Base-by-base conservation (phyloP, 2,888 invertebrate genomes). In the Mystacides longicornis region DNA sequence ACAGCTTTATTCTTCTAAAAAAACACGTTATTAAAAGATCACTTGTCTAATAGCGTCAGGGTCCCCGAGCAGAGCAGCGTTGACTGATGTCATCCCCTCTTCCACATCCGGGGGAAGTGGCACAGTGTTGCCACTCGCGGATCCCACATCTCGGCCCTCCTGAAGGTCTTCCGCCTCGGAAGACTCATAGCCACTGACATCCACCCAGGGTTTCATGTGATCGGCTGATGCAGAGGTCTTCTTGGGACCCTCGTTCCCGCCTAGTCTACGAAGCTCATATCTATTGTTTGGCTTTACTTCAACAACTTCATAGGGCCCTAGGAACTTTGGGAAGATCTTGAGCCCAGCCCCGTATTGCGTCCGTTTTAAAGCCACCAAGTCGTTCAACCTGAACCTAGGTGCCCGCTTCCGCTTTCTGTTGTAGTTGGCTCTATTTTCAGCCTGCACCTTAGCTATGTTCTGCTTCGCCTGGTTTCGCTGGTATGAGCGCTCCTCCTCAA, bases 301-400 rank as follows among this genome's bases (percentile, higher is more conserved):
- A 23, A 55, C 54, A 18, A 68, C 56, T 21, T 60, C 55, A 53
- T 69, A 68, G n/a, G 68, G 67, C 1, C 69, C 70, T n/a, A 70
- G 54, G 54, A 62, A 69, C 55, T 68, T 69, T 1, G 61, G 49
- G 20, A 62, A 56, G 2, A 70, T 48, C 56, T 71, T 71, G 3
- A 67, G 49, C 1, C 67, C 68, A 11, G 64, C 59, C 2, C 66
- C 67, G 57, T 66, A 67, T 52, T 70, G 67, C 1, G 68, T 68
- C 19, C 67, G 55, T 55, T 68, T 65, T 16, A 69, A 68, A 2
- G 67, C 67, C 0, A 69, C 67, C 20, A 64, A 20, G 19, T 33
- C 61, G 45, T 61, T 60, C 37, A 60, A 49, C 20, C 49, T 45
- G 49, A 60, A 64, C 23, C 42, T 51, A 27, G 33, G 45, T 20